These are phyloP conservation scores for Eristalinus sepulchralis DNA, from an alignment of 2,888 invertebrate genomes.

Conservation along the genomic window DNA sequence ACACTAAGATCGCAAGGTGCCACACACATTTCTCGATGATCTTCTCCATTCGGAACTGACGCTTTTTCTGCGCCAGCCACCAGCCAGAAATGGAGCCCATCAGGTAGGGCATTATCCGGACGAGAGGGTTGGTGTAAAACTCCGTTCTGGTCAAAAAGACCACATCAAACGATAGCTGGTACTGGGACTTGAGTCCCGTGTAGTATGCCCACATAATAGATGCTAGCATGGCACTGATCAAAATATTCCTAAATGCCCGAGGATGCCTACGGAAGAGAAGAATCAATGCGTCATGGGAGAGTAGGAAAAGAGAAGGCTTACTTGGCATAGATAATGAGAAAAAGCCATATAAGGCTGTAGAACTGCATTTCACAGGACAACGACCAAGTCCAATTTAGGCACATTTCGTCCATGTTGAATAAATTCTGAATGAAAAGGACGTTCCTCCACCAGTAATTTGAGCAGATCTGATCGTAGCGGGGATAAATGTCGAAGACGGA, in stretches of 20 bases:
- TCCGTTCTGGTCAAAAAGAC: slow-evolving; percentile 79
- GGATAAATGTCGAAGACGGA: slow-evolving; percentile 80
- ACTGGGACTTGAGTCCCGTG: slow-evolving; percentile 76
- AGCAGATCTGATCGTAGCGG: slow-evolving; percentile 79
- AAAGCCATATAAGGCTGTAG: slow-evolving; percentile 77
- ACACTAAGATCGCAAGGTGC: slow-evolving; percentile 77
- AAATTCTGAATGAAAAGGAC: slow-evolving; percentile 80
- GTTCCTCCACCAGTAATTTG: slow-evolving; percentile 80
- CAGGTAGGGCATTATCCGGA: slow-evolving; percentile 82
- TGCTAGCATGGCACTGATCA: slow-evolving; percentile 71
- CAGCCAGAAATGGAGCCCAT: slow-evolving; percentile 82
- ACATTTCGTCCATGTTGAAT: slow-evolving; percentile 79
- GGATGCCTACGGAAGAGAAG: slow-evolving; percentile 75
- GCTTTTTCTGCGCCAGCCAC: slow-evolving; percentile 77
- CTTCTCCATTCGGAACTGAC: slow-evolving; percentile 74
- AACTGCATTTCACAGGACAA: slow-evolving; percentile 81
- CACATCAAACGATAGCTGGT: slow-evolving; percentile 79
- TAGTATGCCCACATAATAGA: slow-evolving; percentile 77
- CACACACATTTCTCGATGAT: slow-evolving; percentile 76
- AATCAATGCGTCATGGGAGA: rapidly evolving
- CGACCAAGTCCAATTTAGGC: slow-evolving; percentile 81
- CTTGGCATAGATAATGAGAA: slow-evolving; percentile 79
- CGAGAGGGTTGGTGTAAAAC: slow-evolving; percentile 82
- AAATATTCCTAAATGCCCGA: slow-evolving; percentile 73
- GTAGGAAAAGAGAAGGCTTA: slow-evolving; percentile 71